A percentile compares a stretch with the other conserved stretches of the same genome.
Conservation (phyloP, 2,113 vertebrate genomes). For the Bolborhynchus lineola region DNA sequence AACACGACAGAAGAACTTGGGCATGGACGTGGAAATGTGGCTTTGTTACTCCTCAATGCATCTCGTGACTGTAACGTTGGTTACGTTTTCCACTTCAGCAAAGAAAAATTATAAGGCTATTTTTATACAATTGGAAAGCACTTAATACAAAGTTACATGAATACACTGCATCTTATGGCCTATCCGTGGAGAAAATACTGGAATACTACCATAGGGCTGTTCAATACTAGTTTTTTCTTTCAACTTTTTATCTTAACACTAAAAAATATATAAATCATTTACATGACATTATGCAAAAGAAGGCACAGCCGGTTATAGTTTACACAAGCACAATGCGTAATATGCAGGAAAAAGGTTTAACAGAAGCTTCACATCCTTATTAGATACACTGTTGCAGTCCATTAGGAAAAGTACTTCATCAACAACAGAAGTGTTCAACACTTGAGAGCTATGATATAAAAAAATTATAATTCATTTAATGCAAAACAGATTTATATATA, state of each 20-base stretch:
- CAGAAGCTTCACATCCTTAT: conserved; percentile 80
- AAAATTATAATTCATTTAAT: conserved; percentile 79
- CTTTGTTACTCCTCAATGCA: conserved; percentile 53
- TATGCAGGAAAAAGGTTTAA: conserved; percentile 71
- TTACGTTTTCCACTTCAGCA: conserved; percentile 55
- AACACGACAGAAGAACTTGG: neutral
- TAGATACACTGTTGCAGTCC: conserved; percentile 72
- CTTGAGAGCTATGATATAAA: conserved; percentile 76
- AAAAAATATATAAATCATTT: conserved; percentile 89
- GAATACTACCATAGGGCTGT: conserved; percentile 78
- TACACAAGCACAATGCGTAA: conserved; percentile 86
- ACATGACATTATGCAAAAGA: conserved; percentile 84
- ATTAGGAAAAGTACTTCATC: conserved; percentile 75
- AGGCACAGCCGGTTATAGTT: conserved; percentile 95
- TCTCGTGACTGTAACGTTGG: conserved; percentile 55
- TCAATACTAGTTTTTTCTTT: conserved; percentile 80
- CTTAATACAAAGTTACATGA: conserved; percentile 83
- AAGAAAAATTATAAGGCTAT: conserved; percentile 79
- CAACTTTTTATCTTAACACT: conserved; percentile 79
- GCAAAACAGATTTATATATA: conserved; percentile 81
- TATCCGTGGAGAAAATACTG: conserved; percentile 76
- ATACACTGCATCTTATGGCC: conserved; percentile 70
- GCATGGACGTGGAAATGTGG: conserved; percentile 49
- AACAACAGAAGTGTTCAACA: conserved; percentile 80
- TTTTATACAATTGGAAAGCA: conserved; percentile 80